Conservation (phyloP, 2,888 invertebrate species). For the Conistra vaccinii region DNA sequence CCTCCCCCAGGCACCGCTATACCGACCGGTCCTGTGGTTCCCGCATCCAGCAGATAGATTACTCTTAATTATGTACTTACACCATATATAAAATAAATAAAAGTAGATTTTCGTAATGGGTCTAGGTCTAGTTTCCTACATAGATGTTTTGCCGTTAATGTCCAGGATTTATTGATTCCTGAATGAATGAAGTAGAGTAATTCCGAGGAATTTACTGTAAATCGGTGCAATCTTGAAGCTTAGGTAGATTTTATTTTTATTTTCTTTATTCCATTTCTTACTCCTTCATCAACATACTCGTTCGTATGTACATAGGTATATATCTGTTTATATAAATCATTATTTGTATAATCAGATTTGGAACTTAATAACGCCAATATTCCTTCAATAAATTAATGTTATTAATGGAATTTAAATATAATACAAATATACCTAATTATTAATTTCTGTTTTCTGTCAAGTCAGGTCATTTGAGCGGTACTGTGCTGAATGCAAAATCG, state of each 20-base stretch:
- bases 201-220: neutral
- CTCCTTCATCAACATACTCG: neutral
- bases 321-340: neutral
- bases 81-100: neutral
- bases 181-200: neutral
- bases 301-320: neutral
- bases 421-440: conserved; percentile 25
- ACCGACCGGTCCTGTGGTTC: neutral
- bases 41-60: no score
- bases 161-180: neutral
- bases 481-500: conserved; percentile 61
- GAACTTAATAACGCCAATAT: conserved; percentile 39
- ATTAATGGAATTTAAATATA: neutral
- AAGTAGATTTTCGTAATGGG: neutral
- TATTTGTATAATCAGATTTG: conserved; percentile 3
- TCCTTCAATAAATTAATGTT: neutral
- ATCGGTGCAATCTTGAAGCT: neutral
- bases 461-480: conserved; percentile 57
- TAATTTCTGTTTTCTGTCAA: conserved; percentile 46
- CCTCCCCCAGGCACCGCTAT: neutral
- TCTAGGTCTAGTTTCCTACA: neutral
- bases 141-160: neutral
- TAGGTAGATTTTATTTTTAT: conserved; percentile 2
- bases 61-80: neutral
- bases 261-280: neutral